Evolutionary conservation across 30 jellyfish, hydroid and myxozoan species (phyloP), one percentile per base, ranked within the genome.

Genomic region (Aurelia coerulea): DNA sequence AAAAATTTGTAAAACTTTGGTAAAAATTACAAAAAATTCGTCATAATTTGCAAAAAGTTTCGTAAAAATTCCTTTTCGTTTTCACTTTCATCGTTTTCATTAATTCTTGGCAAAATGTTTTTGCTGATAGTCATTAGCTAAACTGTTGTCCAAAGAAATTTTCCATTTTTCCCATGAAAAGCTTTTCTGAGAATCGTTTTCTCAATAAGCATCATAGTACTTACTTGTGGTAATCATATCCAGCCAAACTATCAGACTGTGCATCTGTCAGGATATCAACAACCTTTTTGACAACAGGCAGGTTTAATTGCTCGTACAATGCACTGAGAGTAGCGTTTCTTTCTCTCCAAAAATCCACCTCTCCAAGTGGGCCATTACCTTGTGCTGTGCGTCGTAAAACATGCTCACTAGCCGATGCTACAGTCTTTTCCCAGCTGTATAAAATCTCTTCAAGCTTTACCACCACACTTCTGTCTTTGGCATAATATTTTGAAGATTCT

Each of bases 251-350:
- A 10, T 94, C 99, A 35, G 99, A 94, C 52, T 94, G 96, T 0
- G 90, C 94, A 31, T 76, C 85, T 29, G 86, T 87, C n/a, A 94
- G 78, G 53, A 85, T 84, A 10, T 85, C 89, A 37, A 89, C 79
- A 46, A 85, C 92, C 56, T 85, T 84, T 31, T 79, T 78, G n/a
- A 94, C 97, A 60, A 71, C 97, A 13, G 97, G 96, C 88, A 79
- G 68, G 62, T 94, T 94, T 69, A 94, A 75, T 65, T 94, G 99
- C 84, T 94, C 99, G 74, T 83, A 89, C 60, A 94, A 77, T 0
- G 97, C 99, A 88, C 99, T 94, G 31, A 94, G 73, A 12, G 97
- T 94, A 18, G 99, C 99, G 80, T 85, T 88, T 33, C 99, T 80
- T 74, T 84, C 99, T 52, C 99, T 74, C 99, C 99, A 94, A 56